Evolutionary conservation across 2,888 invertebrate species (phyloP).

Genomic region (Cantharis flavilabris): DNA sequence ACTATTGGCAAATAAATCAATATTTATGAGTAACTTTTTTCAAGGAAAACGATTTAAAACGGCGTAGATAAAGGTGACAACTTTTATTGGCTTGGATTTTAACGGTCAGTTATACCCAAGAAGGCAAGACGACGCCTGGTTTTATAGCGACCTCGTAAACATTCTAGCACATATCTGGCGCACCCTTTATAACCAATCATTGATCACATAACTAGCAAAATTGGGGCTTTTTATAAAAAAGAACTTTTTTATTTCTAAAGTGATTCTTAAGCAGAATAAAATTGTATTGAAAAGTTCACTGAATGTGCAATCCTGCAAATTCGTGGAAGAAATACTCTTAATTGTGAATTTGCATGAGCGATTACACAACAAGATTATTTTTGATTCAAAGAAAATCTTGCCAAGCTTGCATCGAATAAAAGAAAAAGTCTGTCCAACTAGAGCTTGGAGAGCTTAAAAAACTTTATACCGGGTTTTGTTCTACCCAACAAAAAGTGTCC

Average conservation of each 20-base stretch:
- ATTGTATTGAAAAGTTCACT: neutral
- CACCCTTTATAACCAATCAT: slow-evolving; percentile 41
- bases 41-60: slow-evolving; percentile 29
- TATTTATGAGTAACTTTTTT: slow-evolving; percentile 31
- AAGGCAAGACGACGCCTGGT: slow-evolving; percentile 40
- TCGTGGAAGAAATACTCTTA: neutral
- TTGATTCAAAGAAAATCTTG: neutral
- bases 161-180: slow-evolving; percentile 37
- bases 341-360: neutral
- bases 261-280: neutral
- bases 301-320: neutral
- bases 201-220: slow-evolving; percentile 39
- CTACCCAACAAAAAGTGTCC: neutral
- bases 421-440: neutral
- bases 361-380: neutral
- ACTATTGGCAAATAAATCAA: slow-evolving; percentile 23
- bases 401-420: neutral
- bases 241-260: neutral
- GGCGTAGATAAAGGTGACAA: slow-evolving; percentile 41
- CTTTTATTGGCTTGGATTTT: slow-evolving; percentile 44
- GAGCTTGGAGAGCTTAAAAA: neutral
- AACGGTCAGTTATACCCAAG: slow-evolving; percentile 45
- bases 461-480: neutral
- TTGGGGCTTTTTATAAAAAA: slow-evolving; percentile 15
- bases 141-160: slow-evolving; percentile 36